phyloP scores from a whole-genome alignment of 35 echinoderm and acorn worm genomes.

The Ophiothrix spiculata region DNA sequence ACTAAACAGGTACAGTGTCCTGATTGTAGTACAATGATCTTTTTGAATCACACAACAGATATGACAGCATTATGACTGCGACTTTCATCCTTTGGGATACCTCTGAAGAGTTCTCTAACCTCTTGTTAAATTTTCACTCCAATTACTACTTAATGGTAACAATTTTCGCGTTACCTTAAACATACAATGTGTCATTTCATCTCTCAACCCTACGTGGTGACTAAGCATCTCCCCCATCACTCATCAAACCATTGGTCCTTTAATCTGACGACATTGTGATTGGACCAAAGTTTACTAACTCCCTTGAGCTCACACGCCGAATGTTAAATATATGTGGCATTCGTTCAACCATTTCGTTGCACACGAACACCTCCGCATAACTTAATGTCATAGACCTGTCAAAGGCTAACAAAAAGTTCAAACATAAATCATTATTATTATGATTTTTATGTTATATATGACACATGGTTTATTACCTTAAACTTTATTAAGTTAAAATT shows the following conservation, averaged over 20 bases:
- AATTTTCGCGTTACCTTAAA: neutral
- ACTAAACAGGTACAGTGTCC: no score
- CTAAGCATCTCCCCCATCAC: neutral
- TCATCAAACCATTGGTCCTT: neutral
- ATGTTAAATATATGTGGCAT: neutral
- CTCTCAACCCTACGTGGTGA: neutral
- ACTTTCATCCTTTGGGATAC: no score
- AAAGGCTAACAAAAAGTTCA: neutral
- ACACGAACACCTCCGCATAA: neutral
- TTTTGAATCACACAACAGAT: no score
- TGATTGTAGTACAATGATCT: no score
- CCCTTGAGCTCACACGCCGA: neutral
- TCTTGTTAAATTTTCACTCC: neutral
- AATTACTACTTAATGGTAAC: neutral
- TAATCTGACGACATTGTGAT: neutral
- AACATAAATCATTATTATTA: conserved; percentile 12
- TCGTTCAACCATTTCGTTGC: conserved; percentile 2
- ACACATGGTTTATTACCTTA: neutral
- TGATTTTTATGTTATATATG: no score
- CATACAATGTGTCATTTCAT: neutral
- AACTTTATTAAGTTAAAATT: neutral
- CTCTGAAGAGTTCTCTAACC: neutral
- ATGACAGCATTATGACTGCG: no score
- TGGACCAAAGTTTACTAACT: neutral
- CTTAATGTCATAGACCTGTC: neutral